Conservation (phyloP, 2,888 invertebrate genomes). For the Ptychoptera albimana region DNA sequence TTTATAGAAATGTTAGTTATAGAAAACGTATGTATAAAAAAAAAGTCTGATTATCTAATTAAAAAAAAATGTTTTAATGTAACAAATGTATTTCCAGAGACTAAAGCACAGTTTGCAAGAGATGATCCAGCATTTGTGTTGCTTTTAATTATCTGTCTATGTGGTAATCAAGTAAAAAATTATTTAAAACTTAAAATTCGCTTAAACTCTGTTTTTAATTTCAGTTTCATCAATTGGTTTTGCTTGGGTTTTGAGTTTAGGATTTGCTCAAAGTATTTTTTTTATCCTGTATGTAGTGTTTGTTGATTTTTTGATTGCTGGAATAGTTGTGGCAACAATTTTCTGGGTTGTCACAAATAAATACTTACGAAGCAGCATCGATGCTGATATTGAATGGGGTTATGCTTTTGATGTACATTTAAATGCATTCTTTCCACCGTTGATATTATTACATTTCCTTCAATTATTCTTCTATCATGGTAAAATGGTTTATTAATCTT, state of each 20-base stretch:
- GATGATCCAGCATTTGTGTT: slow-evolving; percentile 98
- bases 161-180: too few species aligned
- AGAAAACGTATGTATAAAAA: slow-evolving; percentile 66
- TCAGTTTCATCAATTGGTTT: slow-evolving; percentile 82
- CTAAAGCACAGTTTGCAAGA: slow-evolving; percentile 95
- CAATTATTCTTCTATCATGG: slow-evolving; percentile 79
- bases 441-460: slow-evolving; percentile 83
- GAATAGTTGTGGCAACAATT: slow-evolving; percentile 69
- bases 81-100: slow-evolving; percentile 51
- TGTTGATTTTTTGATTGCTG: slow-evolving; percentile 85
- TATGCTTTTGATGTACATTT: slow-evolving; percentile 97
- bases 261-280: slow-evolving; percentile 50
- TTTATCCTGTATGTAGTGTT: slow-evolving; percentile 85
- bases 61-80: not conserved
- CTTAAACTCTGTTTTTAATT: too few species aligned
- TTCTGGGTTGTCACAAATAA: slow-evolving; percentile 58
- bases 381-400: slow-evolving; percentile 78
- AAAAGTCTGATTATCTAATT: not conserved
- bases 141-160: slow-evolving; percentile 68
- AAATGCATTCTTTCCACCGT: slow-evolving; percentile 95
- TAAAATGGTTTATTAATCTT: slow-evolving; percentile 27
- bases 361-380: slow-evolving; percentile 23
- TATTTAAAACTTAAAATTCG: too few species aligned
- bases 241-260: slow-evolving; percentile 58
- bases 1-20: slow-evolving; percentile 93